Conservation (phyloP, 2,888 invertebrate species). For the Halictus ligatus region DNA sequence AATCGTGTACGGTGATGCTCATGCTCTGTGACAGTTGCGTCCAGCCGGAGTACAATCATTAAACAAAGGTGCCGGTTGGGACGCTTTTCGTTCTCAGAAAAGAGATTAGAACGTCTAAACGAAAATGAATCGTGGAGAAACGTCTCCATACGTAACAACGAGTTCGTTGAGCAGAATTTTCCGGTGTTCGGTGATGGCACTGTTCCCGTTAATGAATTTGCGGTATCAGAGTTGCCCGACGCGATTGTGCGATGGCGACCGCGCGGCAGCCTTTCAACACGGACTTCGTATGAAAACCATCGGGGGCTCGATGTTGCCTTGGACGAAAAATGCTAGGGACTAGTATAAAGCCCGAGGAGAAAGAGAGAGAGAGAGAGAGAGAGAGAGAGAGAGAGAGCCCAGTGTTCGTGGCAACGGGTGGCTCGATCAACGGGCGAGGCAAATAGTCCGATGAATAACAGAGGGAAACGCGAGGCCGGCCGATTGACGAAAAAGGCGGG, state of each 20-base stretch:
- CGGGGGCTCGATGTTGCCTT: not conserved
- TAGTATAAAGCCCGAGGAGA: no score
- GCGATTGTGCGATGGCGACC: not conserved
- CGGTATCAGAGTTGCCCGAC: not conserved
- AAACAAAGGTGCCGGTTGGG: no score
- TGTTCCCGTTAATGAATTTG: slow-evolving; percentile 8
- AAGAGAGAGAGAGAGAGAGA: no score
- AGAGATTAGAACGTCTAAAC: no score
- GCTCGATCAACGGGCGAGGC: slow-evolving; percentile 20
- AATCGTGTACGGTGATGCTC: no score
- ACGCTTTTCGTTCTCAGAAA: no score
- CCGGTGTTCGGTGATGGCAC: not conserved
- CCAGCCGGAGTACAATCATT: no score
- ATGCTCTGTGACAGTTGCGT: no score
- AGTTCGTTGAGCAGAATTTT: not conserved
- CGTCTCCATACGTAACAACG: no score
- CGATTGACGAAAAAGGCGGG: slow-evolving; percentile 39
- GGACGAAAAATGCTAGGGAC: not conserved
- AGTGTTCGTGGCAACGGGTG: not conserved
- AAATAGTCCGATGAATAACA: slow-evolving; percentile 39
- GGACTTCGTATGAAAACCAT: not conserved
- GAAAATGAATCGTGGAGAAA: no score
- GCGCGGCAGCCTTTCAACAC: not conserved
- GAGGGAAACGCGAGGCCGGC: slow-evolving; percentile 10
- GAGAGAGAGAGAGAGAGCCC: not conserved